These are phyloP conservation scores for Papilio elwesi DNA, from an alignment of 2,888 invertebrate species.

Conservation along the genomic window DNA sequence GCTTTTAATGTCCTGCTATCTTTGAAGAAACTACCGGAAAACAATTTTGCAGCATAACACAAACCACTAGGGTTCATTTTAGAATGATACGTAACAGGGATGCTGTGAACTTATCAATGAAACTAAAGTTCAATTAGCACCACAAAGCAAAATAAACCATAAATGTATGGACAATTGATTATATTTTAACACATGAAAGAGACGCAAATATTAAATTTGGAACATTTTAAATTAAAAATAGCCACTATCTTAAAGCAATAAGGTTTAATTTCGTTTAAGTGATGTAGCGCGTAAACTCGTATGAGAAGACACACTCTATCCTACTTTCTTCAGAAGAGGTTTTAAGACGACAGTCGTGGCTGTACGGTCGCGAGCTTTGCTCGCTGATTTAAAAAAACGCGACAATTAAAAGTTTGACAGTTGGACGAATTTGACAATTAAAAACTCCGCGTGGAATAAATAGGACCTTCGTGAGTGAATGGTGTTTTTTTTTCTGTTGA, in stretches of 20 bases:
- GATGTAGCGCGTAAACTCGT: constrained; percentile 41
- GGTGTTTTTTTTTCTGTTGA: constrained; percentile 49
- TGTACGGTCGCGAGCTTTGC: constrained; percentile 45
- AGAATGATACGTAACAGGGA: constrained; percentile 39
- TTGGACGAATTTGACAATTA: constrained; percentile 40
- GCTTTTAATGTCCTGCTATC: constrained; percentile 54
- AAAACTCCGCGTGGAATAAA: constrained; percentile 42
- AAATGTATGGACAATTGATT: not conserved
- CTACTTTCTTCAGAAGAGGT: constrained; percentile 64
- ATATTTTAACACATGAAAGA: constrained; percentile 11
- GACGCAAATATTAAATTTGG: constrained; percentile 4
- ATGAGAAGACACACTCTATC: constrained; percentile 59
- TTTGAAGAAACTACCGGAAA: constrained; percentile 9
- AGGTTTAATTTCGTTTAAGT: constrained; percentile 36
- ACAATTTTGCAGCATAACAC: constrained; percentile 41
- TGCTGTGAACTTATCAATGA: constrained; percentile 44
- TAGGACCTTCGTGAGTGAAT: constrained; percentile 54
- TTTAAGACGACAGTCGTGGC: constrained; percentile 51
- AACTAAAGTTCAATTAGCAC: constrained; percentile 29
- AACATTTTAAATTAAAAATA: not conserved
- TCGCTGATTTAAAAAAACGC: constrained; percentile 54
- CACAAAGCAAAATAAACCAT: constrained; percentile 29
- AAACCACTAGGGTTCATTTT: constrained; percentile 45
- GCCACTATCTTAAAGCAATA: constrained; percentile 2
- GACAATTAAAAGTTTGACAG: constrained; percentile 42